Base-by-base conservation (phyloP, 2,888 invertebrate species). In the Fragum fragum region DNA sequence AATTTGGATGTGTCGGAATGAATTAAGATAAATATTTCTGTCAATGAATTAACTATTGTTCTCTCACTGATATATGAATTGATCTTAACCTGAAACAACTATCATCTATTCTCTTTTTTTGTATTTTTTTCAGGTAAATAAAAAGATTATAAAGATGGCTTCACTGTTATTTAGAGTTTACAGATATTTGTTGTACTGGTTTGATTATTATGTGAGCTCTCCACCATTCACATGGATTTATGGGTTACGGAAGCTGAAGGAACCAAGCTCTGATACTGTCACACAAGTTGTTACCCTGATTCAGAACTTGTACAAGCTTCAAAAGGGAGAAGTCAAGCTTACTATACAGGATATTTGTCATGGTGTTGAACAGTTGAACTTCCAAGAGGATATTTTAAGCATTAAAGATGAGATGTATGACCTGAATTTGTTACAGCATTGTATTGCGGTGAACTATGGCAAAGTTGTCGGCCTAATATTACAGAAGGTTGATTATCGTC, bases 391-490 rank as follows among this genome's bases (percentile, higher is more conserved):
- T 68, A 79, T 93, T 59, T 79, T 91, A 36, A 72, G 83, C 47
- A 88, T 93, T 7, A 81, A 92, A 96, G 97, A 94, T 96, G 81
- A 84, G 21, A 96, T 91, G 95, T 96, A 91, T 96, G 97, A 83
- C 95, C 95, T 96, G 93, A 97, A 97, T 93, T 94, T 97, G 68
- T 95, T 97, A 61, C 97, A 97, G 94, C 96, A 96, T 89, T 96
- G 96, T 90, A 96, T 97, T 16, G 96, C 97, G 63, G 95, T 75
- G 96, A 96, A 94, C 96, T 96, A 80, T 92, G 95, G 96, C 53
- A 96, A 97, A 88, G 95, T 97, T 91, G 96, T 97, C 29, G 72
- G 83, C 71, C 73, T 88, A 1, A 84, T 94, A 28, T 81, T 91
- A n/a, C 88, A 87, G 59, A 85, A 87, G 42, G 96, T 96, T 96